These are phyloP conservation scores for Fragum whitleyi DNA, from an alignment of 2,888 invertebrate species.

Conservation along the genomic window DNA sequence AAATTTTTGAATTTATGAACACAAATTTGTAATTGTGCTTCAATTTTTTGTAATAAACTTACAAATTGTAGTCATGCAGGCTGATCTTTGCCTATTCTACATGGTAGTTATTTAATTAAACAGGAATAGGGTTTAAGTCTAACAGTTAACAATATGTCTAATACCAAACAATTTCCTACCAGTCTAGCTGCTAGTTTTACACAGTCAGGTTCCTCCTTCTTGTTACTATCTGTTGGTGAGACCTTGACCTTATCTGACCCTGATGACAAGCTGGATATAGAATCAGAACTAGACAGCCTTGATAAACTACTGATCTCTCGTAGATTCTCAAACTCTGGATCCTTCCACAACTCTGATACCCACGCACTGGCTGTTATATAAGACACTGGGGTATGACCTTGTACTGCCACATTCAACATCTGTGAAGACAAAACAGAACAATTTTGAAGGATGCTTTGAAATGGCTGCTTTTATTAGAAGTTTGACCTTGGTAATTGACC, in stretches of 20 bases:
- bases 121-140: too few species aligned
- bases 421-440: constrained; percentile 56
- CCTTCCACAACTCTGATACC: constrained; percentile 76
- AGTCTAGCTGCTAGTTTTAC: constrained; percentile 87
- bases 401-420: constrained; percentile 85
- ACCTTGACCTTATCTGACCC: constrained; percentile 57
- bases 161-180: too few species aligned
- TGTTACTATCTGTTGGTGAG: constrained; percentile 39
- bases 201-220: constrained; percentile 70
- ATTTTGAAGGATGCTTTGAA: too few species aligned
- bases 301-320: constrained; percentile 49
- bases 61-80: too few species aligned
- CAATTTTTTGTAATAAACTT: too few species aligned
- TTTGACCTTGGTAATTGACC: too few species aligned
- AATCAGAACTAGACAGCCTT: constrained; percentile 55
- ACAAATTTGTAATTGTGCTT: too few species aligned
- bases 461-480: too few species aligned
- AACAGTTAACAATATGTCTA: too few species aligned
- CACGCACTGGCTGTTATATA: constrained; percentile 75
- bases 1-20: too few species aligned
- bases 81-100: too few species aligned
- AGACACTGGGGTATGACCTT: constrained; percentile 81
- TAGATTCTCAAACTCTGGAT: constrained; percentile 72
- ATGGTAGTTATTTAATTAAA: too few species aligned
- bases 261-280: constrained; percentile 39